Evolutionary conservation across 2,113 vertebrate genomes (phyloP).

Genomic region (Lagopus leucura): DNA sequence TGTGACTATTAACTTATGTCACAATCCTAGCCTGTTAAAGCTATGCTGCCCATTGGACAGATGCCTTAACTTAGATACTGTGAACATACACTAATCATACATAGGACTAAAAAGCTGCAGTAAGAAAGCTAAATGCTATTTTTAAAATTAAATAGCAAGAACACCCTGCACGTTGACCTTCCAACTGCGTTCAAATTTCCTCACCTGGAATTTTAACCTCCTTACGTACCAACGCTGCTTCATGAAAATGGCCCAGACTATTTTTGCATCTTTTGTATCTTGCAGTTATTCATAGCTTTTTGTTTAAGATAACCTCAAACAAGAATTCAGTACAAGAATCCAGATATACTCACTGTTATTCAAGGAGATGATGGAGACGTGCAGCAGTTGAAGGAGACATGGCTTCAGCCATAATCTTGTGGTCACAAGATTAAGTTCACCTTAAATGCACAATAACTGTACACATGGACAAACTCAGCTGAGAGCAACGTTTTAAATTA

Average conservation of each 20-base stretch:
- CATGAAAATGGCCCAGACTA: not conserved
- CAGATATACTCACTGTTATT: not conserved
- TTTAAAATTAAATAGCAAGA: not conserved
- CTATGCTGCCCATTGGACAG: not conserved
- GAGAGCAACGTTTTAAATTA: not conserved
- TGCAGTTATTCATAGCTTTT: not conserved
- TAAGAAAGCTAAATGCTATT: not conserved
- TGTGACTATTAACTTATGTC: not conserved
- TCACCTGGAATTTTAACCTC: not conserved
- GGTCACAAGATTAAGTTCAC: not conserved
- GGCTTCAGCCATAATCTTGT: not conserved
- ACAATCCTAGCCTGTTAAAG: not conserved
- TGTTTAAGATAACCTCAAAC: not conserved
- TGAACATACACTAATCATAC: not conserved
- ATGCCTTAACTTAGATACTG: not conserved
- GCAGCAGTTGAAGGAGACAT: not conserved
- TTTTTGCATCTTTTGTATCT: not conserved
- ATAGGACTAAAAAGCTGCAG: not conserved
- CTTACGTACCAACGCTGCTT: not conserved
- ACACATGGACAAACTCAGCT: not conserved
- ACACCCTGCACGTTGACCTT: not conserved
- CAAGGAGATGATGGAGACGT: not conserved
- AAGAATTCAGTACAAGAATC: not conserved
- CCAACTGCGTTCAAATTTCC: not conserved
- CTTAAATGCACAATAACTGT: not conserved